Evolutionary conservation across 2,797 vertebrate genomes (phyloP), one percentile per base, ranked within the genome.

Genomic region (Muscicapa comitata): DNA sequence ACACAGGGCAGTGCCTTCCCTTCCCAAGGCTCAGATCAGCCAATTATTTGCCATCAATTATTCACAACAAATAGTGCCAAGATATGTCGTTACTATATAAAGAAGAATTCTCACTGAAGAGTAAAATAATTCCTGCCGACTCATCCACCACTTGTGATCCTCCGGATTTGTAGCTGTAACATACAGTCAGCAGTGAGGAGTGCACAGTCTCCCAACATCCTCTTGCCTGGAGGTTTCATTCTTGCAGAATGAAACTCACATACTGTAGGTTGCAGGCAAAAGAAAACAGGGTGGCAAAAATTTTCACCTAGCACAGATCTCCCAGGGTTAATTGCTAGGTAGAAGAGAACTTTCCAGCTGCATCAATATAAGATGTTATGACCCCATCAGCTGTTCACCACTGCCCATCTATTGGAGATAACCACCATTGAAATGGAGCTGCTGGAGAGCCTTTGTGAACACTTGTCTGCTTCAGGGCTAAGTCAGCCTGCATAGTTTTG

Each of bases 21-120:
- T 67, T 78, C 66, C 25, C 28, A 38, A 37, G 14, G 76, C 50
- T 78, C 18, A 0, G 54, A 42, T 17, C 62, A 75, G 76, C 38
- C 88, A 81, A 47, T 72, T 43, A 51, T 66, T 93, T 75, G 66
- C 66, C 70, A 73, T 67, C 84, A 59, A 57, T 88, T 89, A 61
- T 53, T 85, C 71, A 82, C 74, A 85, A 38, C 37, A 93, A 92
- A 71, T 13, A 48, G 37, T 82, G 83, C 88, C 77, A 70, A 86
- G 57, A 31, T 71, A 63, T 1, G 33, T 26, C 63, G 67, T 73
- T 87, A 51, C 67, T 95, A 37, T 53, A 86, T 54, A 96, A 86
- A 93, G 72, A 75, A 65, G n/a, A 77, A 54, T 63, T 86, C 68
- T 79, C 55, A 9, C 48, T 57, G 15, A 74, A 63, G 37, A 93